Percentiles rank a stretch among this genome's conserved stretches.
Conservation (phyloP, 37 sponge, comb jelly and placozoan species). For the Spongilla lacustris region DNA sequence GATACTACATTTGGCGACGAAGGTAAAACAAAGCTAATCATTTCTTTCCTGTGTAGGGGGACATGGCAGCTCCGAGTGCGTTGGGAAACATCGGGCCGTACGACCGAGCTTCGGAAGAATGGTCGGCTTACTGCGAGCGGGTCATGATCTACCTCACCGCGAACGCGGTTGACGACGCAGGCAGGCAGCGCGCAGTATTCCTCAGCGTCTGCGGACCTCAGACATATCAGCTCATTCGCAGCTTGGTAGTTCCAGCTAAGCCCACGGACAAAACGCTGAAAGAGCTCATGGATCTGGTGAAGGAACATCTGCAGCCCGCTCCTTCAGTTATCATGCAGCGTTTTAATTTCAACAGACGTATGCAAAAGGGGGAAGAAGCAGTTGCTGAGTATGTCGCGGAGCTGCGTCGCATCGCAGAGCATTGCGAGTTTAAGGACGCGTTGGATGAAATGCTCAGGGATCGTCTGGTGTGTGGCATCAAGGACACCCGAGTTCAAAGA, state of each 20-base stretch:
- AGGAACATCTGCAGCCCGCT: conserved; percentile 12
- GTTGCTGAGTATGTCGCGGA: conserved; percentile 35
- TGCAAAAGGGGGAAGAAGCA: conserved; percentile 19
- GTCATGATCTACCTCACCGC: neutral
- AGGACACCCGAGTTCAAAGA: neutral
- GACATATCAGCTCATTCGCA: conserved; percentile 6
- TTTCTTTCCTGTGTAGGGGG: too few species aligned
- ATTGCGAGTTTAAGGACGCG: conserved; percentile 23
- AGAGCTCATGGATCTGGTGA: neutral
- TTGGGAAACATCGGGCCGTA: conserved; percentile 1
- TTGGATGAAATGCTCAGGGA: conserved; percentile 30
- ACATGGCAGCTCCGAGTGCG: neutral
- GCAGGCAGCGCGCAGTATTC: conserved; percentile 9
- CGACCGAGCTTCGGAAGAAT: conserved; percentile 4
- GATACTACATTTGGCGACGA: too few species aligned
- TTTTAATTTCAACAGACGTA: conserved; percentile 25
- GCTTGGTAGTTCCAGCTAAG: conserved; percentile 7
- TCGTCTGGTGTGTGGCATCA: conserved; percentile 45
- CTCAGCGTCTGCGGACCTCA: neutral
- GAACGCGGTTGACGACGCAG: neutral
- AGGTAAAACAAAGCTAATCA: too few species aligned
- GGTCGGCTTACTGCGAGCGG: conserved; percentile 30
- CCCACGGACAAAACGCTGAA: conserved; percentile 23
- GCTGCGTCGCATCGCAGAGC: neutral
- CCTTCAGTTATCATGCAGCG: conserved; percentile 33